Percentiles rank a stretch among this genome's conserved stretches.
These are phyloP conservation scores for Catostomus latipinnis DNA, from an alignment of 2,797 vertebrate genomes.

Conservation along the genomic window DNA sequence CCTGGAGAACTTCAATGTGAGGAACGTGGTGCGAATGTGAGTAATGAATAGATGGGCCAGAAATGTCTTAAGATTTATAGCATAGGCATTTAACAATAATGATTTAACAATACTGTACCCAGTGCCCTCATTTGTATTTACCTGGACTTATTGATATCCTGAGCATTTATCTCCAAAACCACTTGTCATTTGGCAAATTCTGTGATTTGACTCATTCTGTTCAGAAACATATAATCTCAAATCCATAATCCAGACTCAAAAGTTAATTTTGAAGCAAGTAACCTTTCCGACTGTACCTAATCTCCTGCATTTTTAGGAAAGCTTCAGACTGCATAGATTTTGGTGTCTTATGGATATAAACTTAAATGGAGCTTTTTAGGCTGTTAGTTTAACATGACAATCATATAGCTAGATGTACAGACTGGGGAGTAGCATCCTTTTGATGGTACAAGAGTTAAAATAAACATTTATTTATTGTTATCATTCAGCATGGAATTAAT, in stretches of 20 bases:
- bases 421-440: neutral
- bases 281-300: neutral
- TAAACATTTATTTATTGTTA: slow-evolving; percentile 21
- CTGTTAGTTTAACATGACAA: neutral
- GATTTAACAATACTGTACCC: neutral
- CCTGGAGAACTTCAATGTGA: slow-evolving; percentile 98
- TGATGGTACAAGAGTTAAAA: slow-evolving; percentile 21
- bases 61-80: neutral
- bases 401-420: neutral
- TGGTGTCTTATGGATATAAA: neutral
- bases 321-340: neutral
- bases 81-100: neutral
- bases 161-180: slow-evolving; percentile 3
- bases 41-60: slow-evolving; percentile 48
- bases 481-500: slow-evolving; percentile 36
- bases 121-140: neutral
- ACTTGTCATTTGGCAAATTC: slow-evolving; percentile 13
- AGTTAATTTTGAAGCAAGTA: neutral
- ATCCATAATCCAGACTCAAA: slow-evolving; percentile 19
- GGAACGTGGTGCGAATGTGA: slow-evolving; percentile 98
- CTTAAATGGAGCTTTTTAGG: neutral
- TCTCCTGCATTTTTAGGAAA: neutral
- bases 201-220: slow-evolving; percentile 8
- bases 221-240: slow-evolving; percentile 26
- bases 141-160: slow-evolving; percentile 9